Conservation (phyloP, 2,113 vertebrate genomes). For the Rhynchomys soricoides region DNA sequence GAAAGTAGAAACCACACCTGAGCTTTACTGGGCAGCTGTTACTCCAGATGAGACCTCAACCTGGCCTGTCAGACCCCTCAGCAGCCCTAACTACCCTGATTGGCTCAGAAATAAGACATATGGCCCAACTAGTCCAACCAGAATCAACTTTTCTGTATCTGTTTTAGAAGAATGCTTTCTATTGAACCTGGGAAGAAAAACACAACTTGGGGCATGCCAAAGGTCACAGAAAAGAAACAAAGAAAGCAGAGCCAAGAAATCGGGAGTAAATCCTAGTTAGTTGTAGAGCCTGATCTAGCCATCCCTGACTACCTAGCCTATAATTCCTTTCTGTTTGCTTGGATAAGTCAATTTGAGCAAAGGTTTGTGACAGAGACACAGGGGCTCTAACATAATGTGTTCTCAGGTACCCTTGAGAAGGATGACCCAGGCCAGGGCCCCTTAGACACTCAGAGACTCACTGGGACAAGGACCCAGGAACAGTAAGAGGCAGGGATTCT, state of each 20-base stretch:
- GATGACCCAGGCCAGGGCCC: background rate
- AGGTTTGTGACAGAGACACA: constrained; percentile 33
- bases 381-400: background rate
- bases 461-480: constrained; percentile 21
- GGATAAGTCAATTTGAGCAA: constrained; percentile 7
- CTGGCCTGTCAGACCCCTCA: background rate
- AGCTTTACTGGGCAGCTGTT: background rate
- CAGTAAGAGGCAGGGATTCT: background rate
- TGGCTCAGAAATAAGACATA: background rate
- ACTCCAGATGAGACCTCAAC: background rate
- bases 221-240: background rate
- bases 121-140: constrained; percentile 7
- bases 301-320: background rate
- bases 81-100: background rate
- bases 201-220: background rate
- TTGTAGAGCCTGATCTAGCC: background rate
- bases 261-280: background rate
- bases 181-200: background rate
- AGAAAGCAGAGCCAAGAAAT: background rate
- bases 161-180: constrained; percentile 39
- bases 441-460: background rate
- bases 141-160: background rate
- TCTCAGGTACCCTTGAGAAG: background rate
- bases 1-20: background rate
- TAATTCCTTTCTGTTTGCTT: background rate